Percentiles rank a stretch among this genome's conserved stretches.
These are phyloP conservation scores for Syrista parreyssii DNA, from an alignment of 2,888 invertebrate species.

Conservation along the genomic window DNA sequence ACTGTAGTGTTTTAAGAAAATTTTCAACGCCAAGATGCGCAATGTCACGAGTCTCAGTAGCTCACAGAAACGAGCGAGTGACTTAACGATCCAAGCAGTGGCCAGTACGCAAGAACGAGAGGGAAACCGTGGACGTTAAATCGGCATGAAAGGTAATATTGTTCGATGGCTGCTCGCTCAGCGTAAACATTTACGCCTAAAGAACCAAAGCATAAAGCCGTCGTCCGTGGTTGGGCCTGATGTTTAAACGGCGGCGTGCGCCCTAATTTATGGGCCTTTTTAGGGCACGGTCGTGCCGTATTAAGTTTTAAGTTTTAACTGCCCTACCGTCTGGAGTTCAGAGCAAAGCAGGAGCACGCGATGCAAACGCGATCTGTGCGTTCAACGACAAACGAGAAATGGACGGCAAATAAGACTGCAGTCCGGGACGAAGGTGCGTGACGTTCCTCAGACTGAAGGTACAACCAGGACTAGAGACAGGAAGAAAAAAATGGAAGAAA, in stretches of 20 bases:
- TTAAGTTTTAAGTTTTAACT: conserved; percentile 27
- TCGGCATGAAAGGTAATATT: conserved; percentile 33
- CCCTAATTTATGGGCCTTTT: conserved; percentile 39
- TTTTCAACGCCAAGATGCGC: not conserved
- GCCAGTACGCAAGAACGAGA: not conserved
- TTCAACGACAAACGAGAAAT: not conserved
- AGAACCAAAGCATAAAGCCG: conserved; percentile 34
- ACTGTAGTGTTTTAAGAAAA: not conserved
- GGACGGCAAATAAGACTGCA: not conserved
- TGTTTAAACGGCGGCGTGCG: conserved; percentile 30
- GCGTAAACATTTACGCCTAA: conserved; percentile 36
- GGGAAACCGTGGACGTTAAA: conserved; percentile 8
- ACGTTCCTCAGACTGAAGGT: not conserved
- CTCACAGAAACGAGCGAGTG: not conserved
- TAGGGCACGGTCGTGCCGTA: conserved; percentile 26
- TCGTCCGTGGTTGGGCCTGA: conserved; percentile 18
- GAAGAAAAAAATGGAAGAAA: not conserved
- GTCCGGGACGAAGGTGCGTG: not conserved
- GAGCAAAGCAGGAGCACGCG: not conserved
- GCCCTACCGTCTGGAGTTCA: conserved; percentile 14
- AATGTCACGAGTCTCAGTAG: not conserved
- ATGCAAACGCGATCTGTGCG: not conserved
- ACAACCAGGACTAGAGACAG: not conserved
- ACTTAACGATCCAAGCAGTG: not conserved
- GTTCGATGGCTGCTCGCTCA: conserved; percentile 32